A percentile compares a stretch with the other conserved stretches of the same genome.
Evolutionary conservation across 64 coral and sea anemone species (phyloP).

Genomic region (Porites lutea): DNA sequence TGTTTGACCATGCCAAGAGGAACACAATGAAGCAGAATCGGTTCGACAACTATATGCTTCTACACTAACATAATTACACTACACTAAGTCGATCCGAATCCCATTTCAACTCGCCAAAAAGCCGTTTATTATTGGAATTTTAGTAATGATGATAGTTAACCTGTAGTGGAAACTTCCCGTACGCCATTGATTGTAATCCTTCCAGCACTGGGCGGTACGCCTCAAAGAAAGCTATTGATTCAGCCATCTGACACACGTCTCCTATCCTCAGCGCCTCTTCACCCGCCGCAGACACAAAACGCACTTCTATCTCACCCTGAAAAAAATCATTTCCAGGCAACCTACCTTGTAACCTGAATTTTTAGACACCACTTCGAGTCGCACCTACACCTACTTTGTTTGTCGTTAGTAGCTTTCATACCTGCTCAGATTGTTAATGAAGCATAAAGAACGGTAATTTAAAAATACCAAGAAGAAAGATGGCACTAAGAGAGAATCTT

Average conservation of each 20-base stretch:
- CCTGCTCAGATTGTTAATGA: no score
- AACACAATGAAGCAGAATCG: no score
- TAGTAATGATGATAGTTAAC: not conserved
- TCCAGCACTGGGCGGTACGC: slow-evolving; percentile 70
- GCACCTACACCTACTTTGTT: no score
- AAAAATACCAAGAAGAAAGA: no score
- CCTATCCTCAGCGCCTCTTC: not conserved
- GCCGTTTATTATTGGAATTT: not conserved
- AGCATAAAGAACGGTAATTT: no score
- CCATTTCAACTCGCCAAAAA: no score
- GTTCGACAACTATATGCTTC: no score
- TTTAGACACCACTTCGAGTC: not conserved
- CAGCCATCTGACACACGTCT: slow-evolving; percentile 69
- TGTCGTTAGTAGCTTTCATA: no score
- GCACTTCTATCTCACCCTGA: slow-evolving; percentile 20
- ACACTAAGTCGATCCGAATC: no score
- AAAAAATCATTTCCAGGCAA: not conserved
- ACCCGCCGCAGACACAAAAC: slow-evolving; percentile 17
- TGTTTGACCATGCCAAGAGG: no score
- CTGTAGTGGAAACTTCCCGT: slow-evolving; percentile 65
- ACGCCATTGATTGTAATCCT: slow-evolving; percentile 34
- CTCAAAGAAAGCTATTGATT: slow-evolving; percentile 77
- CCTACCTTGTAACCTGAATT: not conserved
- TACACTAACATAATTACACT: no score
- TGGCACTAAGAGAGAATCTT: no score